Evolutionary conservation across 2,888 invertebrate genomes (phyloP).

Genomic region (Trimorus sp.): DNA sequence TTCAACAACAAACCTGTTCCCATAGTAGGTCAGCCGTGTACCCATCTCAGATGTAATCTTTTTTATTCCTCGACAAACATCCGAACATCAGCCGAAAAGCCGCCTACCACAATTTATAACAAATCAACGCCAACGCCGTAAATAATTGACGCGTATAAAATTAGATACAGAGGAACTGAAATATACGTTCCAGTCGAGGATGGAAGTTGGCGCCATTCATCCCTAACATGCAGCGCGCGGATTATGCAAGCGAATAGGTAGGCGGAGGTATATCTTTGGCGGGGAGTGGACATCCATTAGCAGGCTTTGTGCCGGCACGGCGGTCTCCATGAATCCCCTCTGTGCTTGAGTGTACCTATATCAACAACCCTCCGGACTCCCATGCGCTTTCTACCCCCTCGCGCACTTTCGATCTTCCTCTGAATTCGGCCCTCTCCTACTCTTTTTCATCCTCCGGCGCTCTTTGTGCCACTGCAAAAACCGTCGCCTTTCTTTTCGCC

Average conservation of each 20-base stretch:
- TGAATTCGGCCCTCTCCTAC: conserved; percentile 60
- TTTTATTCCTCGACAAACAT: too few relatives aligned
- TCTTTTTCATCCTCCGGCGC: conserved; percentile 56
- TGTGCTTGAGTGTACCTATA: conserved; percentile 61
- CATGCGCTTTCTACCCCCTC: conserved; percentile 62
- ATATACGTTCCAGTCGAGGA: conserved; percentile 45
- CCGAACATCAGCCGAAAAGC: too few relatives aligned
- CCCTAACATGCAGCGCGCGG: conserved; percentile 64
- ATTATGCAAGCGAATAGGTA: conserved; percentile 71
- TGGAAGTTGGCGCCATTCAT: conserved; percentile 60
- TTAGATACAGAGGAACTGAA: conserved; percentile 41
- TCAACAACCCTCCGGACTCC: conserved; percentile 67
- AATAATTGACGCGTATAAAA: conserved; percentile 34
- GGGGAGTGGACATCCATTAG: conserved; percentile 81
- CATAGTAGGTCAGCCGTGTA: too few relatives aligned
- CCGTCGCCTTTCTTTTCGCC: conserved; percentile 48
- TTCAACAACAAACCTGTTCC: too few relatives aligned
- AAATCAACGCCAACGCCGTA: conserved; percentile 3
- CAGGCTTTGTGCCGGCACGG: conserved; percentile 77
- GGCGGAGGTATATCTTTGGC: conserved; percentile 79
- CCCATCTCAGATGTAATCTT: too few relatives aligned
- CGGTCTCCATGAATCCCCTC: conserved; percentile 66
- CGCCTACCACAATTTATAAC: not conserved
- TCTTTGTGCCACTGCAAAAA: conserved; percentile 56
- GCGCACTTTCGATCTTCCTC: conserved; percentile 64